Evolutionary conservation across 2,113 vertebrate species (phyloP).

Genomic region (Rhinichthys klamathensis): DNA sequence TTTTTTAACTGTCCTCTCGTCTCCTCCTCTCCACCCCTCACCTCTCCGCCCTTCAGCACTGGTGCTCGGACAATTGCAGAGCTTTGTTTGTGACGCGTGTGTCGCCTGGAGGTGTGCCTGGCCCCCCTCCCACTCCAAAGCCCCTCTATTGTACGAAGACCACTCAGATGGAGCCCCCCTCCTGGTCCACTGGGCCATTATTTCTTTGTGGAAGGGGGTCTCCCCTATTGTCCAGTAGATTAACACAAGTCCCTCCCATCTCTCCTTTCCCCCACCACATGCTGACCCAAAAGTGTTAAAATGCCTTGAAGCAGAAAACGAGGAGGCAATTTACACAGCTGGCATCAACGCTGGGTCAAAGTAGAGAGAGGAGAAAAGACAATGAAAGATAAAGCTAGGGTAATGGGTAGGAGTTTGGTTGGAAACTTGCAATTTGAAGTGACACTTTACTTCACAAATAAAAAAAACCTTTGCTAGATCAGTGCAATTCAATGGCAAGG

Average conservation of each 20-base stretch:
- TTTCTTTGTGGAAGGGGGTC: conserved; percentile 46
- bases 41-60: conserved; percentile 49
- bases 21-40: conserved; percentile 34
- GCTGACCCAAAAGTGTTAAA: conserved; percentile 74
- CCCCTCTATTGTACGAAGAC: conserved; percentile 30
- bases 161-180: conserved; percentile 34
- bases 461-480: background rate
- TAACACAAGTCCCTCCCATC: conserved; percentile 61
- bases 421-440: background rate
- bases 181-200: conserved; percentile 49
- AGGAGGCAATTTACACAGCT: conserved; percentile 69
- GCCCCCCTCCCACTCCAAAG: conserved; percentile 60
- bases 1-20: conserved; percentile 55
- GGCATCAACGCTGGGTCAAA: conserved; percentile 30
- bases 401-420: background rate
- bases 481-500: no score
- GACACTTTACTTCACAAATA: background rate
- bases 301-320: conserved; percentile 77
- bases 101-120: conserved; percentile 61
- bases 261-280: conserved; percentile 59
- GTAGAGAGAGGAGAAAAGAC: conserved; percentile 52
- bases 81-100: conserved; percentile 74
- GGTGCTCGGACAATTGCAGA: conserved; percentile 64
- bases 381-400: conserved; percentile 4
- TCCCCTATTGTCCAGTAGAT: conserved; percentile 71